Evolutionary conservation across 1,140 invertebrate genomes (phyloP).

Genomic region (Sminthurides bifidus): DNA sequence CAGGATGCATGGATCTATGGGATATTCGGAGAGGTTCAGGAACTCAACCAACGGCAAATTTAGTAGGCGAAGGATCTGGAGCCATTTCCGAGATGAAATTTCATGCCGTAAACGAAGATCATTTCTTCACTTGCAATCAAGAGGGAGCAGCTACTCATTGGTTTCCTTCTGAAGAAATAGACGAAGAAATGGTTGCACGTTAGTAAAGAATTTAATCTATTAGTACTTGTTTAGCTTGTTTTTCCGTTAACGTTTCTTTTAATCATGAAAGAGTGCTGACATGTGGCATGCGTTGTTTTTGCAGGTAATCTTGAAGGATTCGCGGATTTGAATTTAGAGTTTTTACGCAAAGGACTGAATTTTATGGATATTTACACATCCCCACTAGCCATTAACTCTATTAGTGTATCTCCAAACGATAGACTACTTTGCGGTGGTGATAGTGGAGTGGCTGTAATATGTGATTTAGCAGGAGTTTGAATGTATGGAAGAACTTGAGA

Average conservation of each 20-base stretch:
- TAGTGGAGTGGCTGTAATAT: conserved; percentile 19
- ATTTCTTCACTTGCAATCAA: conserved; percentile 25
- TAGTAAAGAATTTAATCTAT: neutral
- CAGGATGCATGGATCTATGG: conserved; percentile 25
- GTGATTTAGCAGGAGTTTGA: conserved; percentile 19
- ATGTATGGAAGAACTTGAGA: neutral
- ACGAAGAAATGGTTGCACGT: conserved; percentile 9
- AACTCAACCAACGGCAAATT: conserved; percentile 19
- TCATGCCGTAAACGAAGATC: conserved; percentile 21
- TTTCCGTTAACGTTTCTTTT: neutral
- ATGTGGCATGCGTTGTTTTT: conserved; percentile 2
- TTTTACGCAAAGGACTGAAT: conserved; percentile 14
- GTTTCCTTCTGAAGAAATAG: conserved; percentile 14
- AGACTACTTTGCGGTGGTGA: conserved; percentile 24
- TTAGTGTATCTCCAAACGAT: conserved; percentile 23
- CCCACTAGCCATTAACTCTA: conserved; percentile 18
- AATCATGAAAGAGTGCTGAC: neutral
- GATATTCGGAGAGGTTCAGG: conserved; percentile 15
- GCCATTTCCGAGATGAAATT: conserved; percentile 21
- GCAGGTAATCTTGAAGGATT: conserved; percentile 9
- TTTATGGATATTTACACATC: conserved; percentile 17
- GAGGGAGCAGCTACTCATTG: conserved; percentile 19
- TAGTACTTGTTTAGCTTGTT: neutral
- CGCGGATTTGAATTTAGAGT: conserved; percentile 22
- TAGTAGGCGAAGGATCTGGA: conserved; percentile 10